phyloP scores from a whole-genome alignment of 2,797 vertebrate genomes.

The Ibycter americanus region DNA sequence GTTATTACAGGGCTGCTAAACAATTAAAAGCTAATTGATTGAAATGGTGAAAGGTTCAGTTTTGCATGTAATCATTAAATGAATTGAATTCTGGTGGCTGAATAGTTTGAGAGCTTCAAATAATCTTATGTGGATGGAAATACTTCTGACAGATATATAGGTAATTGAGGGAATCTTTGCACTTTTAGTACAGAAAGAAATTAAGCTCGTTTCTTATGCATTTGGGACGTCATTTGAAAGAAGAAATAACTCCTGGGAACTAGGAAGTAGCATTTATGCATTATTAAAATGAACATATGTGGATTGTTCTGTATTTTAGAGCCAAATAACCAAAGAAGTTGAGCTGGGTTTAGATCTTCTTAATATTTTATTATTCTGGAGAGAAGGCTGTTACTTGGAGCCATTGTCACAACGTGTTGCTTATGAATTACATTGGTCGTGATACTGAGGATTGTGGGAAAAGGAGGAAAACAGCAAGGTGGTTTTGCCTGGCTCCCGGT shows the following conservation, averaged over 20 bases:
- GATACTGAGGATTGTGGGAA: not conserved
- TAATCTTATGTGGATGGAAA: not conserved
- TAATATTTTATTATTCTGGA: not conserved
- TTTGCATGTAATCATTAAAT: slow-evolving; percentile 10
- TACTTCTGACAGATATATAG: not conserved
- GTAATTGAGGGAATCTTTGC: not conserved
- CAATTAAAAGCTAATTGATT: slow-evolving; percentile 49
- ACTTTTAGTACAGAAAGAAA: not conserved
- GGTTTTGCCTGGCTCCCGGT: not conserved
- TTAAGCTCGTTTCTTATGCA: not conserved
- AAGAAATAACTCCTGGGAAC: not conserved
- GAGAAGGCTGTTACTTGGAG: not conserved
- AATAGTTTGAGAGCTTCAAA: not conserved
- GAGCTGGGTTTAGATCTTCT: not conserved
- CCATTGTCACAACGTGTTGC: not conserved
- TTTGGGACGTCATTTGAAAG: not conserved
- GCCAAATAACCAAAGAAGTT: not conserved
- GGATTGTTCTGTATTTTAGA: not conserved
- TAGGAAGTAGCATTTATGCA: not conserved
- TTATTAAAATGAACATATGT: slow-evolving; percentile 11
- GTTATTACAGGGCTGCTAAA: not conserved
- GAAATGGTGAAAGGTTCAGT: slow-evolving; percentile 18
- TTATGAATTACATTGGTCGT: accelerated
- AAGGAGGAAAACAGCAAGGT: not conserved
- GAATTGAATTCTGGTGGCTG: slow-evolving; percentile 6